phyloP scores from a whole-genome alignment of 1,140 invertebrate species.

The Oncopodura yosiiana region DNA sequence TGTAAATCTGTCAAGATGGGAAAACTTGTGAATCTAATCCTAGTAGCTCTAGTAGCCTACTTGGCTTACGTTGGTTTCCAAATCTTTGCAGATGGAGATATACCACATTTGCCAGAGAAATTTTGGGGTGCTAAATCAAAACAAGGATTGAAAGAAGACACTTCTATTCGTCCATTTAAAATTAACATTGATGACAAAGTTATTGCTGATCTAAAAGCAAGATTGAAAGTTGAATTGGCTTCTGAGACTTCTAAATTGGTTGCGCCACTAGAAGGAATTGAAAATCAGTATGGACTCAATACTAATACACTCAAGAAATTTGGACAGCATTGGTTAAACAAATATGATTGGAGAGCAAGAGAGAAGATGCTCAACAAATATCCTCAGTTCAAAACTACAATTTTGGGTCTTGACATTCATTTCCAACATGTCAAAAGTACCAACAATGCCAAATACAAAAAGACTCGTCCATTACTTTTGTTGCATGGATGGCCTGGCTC shows the following conservation, averaged over 20 bases:
- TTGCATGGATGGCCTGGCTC: constrained; percentile 88
- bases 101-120: constrained; percentile 37
- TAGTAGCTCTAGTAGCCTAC: neutral
- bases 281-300: constrained; percentile 71
- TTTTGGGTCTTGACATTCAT: constrained; percentile 46
- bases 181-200: constrained; percentile 36
- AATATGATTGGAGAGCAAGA: constrained; percentile 45
- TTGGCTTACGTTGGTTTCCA: neutral
- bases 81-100: neutral
- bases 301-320: constrained; percentile 55
- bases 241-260: constrained; percentile 39
- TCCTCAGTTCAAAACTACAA: constrained; percentile 45
- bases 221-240: constrained; percentile 47
- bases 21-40: neutral
- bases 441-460: neutral
- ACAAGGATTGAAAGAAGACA: constrained; percentile 21
- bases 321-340: constrained; percentile 46
- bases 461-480: constrained; percentile 47
- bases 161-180: constrained; percentile 29
- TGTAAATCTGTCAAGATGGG: constrained; percentile 18
- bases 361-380: constrained; percentile 43
- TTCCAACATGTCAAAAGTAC: constrained; percentile 34
- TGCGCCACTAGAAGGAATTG: constrained; percentile 54
- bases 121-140: constrained; percentile 43
- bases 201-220: constrained; percentile 50